phyloP scores from a whole-genome alignment of 2,888 invertebrate species.

The Cremastobaeus sp. region DNA sequence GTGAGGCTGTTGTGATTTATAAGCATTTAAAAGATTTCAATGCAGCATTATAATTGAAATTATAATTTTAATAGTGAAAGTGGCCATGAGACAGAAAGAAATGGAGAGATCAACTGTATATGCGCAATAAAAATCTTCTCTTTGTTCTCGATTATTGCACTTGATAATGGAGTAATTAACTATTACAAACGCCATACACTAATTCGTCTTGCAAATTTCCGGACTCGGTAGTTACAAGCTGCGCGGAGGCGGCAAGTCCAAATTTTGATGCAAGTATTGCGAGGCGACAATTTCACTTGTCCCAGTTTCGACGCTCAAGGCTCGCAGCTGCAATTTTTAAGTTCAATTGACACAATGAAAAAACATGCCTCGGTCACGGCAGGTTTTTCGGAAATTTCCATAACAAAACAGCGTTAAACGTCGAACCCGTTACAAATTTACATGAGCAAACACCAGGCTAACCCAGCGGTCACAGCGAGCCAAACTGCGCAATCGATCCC shows the following conservation, averaged over 20 bases:
- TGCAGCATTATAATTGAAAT: conserved; percentile 38
- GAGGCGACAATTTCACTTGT: no score
- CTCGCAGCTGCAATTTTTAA: no score
- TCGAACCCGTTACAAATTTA: conserved; percentile 13
- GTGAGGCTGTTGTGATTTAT: conserved; percentile 39
- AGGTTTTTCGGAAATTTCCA: conserved; percentile 11
- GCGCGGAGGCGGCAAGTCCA: no score
- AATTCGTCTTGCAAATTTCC: no score
- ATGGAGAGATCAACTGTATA: conserved; percentile 17
- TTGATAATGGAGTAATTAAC: no score
- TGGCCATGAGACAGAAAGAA: conserved; percentile 1
- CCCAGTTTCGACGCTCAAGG: no score
- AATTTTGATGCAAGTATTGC: no score
- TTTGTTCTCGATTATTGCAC: neutral
- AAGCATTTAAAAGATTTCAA: conserved; percentile 33
- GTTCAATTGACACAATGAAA: no score
- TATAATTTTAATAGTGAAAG: conserved; percentile 49
- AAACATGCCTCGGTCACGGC: no score
- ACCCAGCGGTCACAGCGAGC: conserved; percentile 16
- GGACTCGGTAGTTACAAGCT: no score
- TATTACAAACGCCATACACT: no score
- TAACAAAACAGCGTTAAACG: conserved; percentile 12
- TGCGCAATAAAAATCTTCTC: conserved; percentile 15
- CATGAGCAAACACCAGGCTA: conserved; percentile 26
- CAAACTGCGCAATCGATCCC: conserved; percentile 16